Conservation (phyloP, 2,888 invertebrate species). For the Sminthurides aquaticus region DNA sequence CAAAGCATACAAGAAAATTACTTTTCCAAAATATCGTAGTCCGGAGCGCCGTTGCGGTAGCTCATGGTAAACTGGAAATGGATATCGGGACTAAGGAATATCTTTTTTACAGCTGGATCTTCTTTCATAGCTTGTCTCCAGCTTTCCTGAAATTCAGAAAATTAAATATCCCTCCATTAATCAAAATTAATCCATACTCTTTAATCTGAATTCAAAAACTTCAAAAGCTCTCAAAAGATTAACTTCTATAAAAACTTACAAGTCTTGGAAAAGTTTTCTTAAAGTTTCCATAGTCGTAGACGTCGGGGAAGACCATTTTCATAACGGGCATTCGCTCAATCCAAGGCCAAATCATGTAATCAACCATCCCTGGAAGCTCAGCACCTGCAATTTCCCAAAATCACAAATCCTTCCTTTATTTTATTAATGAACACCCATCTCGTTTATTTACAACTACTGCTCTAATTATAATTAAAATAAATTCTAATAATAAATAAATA, state of each 20-base stretch:
- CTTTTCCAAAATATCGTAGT: conserved; percentile 54
- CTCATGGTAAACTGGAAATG: conserved; percentile 66
- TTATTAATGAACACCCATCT: neutral
- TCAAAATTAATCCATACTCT: too few relatives aligned
- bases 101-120: conserved; percentile 61
- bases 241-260: conserved; percentile 23
- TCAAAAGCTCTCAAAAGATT: too few relatives aligned
- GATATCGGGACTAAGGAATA: conserved; percentile 59
- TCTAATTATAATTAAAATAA: neutral
- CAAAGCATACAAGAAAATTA: too few relatives aligned
- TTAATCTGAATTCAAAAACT: too few relatives aligned
- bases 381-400: conserved; percentile 48
- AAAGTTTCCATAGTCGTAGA: conserved; percentile 21
- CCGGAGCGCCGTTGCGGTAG: conserved; percentile 58
- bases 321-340: conserved; percentile 62
- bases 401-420: neutral
- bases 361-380: conserved; percentile 64
- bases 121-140: conserved; percentile 66
- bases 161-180: too few relatives aligned
- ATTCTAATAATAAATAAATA: neutral
- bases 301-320: conserved; percentile 48
- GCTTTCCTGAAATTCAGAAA: conserved; percentile 51
- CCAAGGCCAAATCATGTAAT: conserved; percentile 82
- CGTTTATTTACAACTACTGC: neutral
- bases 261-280: conserved; percentile 25